Conservation (phyloP, 2,113 vertebrate genomes). For the Nerophis lumbriciformis region DNA sequence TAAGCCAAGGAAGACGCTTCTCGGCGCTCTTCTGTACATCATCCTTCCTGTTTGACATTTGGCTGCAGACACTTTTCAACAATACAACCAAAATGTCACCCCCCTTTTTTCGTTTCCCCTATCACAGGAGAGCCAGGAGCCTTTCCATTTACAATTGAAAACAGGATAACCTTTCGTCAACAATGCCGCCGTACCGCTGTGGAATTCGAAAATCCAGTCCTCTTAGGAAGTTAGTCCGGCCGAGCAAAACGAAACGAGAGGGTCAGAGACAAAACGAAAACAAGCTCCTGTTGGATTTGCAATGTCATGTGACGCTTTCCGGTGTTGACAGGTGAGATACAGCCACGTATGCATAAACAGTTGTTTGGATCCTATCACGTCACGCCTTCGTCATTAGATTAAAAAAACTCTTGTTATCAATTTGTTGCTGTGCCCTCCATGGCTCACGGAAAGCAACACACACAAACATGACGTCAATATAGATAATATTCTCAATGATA, state of each 20-base stretch:
- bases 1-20: constrained; percentile 47
- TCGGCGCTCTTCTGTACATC: constrained; percentile 44
- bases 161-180: constrained; percentile 69
- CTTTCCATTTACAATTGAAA: constrained; percentile 62
- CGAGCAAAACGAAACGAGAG: background rate
- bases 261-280: constrained; percentile 43
- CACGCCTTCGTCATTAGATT: constrained; percentile 1
- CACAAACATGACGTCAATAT: background rate
- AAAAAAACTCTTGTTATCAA: constrained; percentile 6
- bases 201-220: constrained; percentile 53
- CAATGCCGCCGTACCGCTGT: constrained; percentile 54
- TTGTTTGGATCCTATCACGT: background rate
- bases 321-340: constrained; percentile 2
- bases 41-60: constrained; percentile 61
- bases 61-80: constrained; percentile 57
- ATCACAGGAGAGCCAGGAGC: constrained; percentile 53
- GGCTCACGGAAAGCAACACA: constrained; percentile 22
- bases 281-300: constrained; percentile 15
- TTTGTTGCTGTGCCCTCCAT: constrained; percentile 26
- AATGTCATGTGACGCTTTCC: constrained; percentile 30
- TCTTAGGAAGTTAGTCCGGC: constrained; percentile 27
- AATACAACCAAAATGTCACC: constrained; percentile 68
- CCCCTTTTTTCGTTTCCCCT: constrained; percentile 25
- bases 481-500: too few relatives aligned
- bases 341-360: background rate